Base-by-base conservation (phyloP, 2,113 vertebrate genomes). In the Pterocles gutturalis region DNA sequence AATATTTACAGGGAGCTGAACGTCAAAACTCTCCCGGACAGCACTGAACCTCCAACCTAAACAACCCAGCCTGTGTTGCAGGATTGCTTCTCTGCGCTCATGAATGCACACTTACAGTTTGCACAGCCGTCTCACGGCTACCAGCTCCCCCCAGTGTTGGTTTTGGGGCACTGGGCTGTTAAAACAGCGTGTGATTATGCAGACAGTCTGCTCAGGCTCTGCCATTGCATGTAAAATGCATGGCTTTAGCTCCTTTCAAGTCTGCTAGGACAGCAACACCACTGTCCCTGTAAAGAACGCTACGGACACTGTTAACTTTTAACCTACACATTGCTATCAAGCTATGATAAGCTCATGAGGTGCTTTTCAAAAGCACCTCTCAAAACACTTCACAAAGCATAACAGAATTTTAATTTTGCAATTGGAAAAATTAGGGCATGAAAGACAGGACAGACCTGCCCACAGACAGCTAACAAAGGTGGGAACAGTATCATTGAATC, bases 271-370 rank as follows among this genome's bases (percentile, higher is more conserved):
- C 43, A 76, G 51, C 21, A 31, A 46, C 11, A 12, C 54, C 29
- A 10, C 2, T 3, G 2, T 11, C 38, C 29, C 65, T 4, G 49
- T 2, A 22, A 82, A 41, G 51, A 43, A 60, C 2, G 5, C 20
- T 18, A 25, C 5, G 34, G 46, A 28, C 33, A 3, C 6, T 13
- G 45, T 48, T 45, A 64, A 58, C 8, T 1, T 4, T 73, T 61
- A 80, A 75, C 28, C 48, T 17, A 15, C n/a, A n/a, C 0, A 13
- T 7, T 55, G 55, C 31, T 60, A 54, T 13, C 71, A 9, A 41
- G 65, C 33, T 20, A 8, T 0, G 18, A 60, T 9, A 45, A 77
- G 29, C 41, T 34, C 58, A 18, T 0, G 14, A 0, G 3, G 46
- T 55, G 51, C 49, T 75, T 25, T 70, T 38, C 49, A 45, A 54